These are phyloP conservation scores for Osedax fenrisi DNA, from an alignment of 2,888 invertebrate genomes.

Conservation along the genomic window DNA sequence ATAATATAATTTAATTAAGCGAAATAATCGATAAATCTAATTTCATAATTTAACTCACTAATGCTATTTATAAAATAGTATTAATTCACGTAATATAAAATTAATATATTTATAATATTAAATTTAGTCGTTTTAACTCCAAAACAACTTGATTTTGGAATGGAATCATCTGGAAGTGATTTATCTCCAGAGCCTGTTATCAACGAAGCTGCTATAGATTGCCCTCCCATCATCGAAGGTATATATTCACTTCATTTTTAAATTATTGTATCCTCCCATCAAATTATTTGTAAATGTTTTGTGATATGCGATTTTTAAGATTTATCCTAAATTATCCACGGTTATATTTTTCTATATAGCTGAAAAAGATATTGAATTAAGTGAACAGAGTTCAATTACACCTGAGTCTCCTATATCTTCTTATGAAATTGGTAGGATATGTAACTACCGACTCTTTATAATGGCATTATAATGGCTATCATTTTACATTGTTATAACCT, in stretches of 20 bases:
- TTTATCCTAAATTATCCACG: no score
- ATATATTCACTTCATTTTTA: no score
- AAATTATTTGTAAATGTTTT: neutral
- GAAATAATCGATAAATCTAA: no score
- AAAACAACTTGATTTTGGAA: neutral
- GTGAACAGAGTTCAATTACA: neutral
- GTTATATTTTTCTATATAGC: neutral
- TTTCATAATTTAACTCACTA: no score
- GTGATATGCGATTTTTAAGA: neutral
- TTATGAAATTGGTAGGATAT: neutral
- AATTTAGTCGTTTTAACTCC: neutral
- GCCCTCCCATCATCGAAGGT: neutral
- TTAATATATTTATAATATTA: no score
- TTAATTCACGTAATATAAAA: no score
- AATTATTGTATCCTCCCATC: no score
- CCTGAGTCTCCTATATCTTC: neutral
- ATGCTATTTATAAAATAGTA: no score
- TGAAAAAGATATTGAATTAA: neutral
- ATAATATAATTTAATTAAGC: no score
- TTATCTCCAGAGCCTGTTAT: neutral
- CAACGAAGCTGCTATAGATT: neutral
- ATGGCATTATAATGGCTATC: no score
- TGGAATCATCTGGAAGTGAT: neutral
- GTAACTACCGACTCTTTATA: no score
- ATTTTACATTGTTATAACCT: no score